These are phyloP conservation scores for Poecile montanus DNA, from an alignment of 2,797 vertebrate species.

Conservation along the genomic window DNA sequence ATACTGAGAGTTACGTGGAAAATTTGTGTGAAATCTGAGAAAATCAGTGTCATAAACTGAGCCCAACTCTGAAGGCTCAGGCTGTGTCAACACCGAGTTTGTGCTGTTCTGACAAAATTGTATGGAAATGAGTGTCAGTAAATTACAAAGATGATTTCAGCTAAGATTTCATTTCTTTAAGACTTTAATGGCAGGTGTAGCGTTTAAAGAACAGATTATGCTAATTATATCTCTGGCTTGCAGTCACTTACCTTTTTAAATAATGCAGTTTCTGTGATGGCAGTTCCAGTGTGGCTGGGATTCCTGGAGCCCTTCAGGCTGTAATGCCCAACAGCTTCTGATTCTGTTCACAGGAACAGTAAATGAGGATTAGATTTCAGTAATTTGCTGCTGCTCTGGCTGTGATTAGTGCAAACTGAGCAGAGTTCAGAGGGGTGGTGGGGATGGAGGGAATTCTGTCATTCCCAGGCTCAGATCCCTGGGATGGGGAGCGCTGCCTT, in stretches of 20 bases:
- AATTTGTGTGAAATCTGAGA: background rate
- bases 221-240: background rate
- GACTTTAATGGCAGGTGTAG: background rate
- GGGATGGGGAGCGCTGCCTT: background rate
- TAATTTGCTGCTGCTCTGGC: background rate
- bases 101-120: background rate
- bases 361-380: background rate
- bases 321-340: background rate
- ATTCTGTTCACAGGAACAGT: background rate
- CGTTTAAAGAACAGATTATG: constrained; percentile 32
- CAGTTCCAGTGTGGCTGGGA: background rate
- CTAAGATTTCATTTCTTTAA: constrained; percentile 22
- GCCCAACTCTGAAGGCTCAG: constrained; percentile 14
- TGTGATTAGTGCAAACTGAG: background rate
- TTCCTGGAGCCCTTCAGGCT: background rate
- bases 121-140: background rate
- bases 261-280: constrained; percentile 16
- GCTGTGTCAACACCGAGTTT: background rate
- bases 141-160: constrained; percentile 25
- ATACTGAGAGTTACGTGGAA: background rate
- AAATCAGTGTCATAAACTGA: background rate
- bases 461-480: background rate
- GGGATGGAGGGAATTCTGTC: background rate
- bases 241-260: background rate
- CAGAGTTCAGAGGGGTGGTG: background rate